Base-by-base conservation (phyloP, 2,888 invertebrate species). In the Sinhomidia bicolor region DNA sequence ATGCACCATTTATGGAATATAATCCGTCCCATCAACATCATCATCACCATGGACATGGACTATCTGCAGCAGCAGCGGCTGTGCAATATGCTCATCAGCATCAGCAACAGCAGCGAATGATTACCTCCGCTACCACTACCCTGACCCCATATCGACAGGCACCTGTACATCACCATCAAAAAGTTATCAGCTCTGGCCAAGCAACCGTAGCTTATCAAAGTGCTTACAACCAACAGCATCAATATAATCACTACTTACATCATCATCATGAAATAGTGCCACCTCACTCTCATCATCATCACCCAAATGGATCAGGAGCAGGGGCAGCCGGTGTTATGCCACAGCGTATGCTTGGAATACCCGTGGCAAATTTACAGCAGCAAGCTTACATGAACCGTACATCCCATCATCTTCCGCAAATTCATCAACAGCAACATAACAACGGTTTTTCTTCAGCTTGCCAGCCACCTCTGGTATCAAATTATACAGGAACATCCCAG, bases 151-250 rank as follows among this genome's bases (percentile, higher is more conserved):
- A 79, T 57, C 65, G 65, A 12, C 44, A 36, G 14, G 17, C 36
- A 0, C 54, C 79, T 62, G 32, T 44, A 26, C 65, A 23, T 23
- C 84, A 84, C 10, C 76, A 82, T 10, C 68, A 82, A 23, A 86
- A 86, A 23, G 74, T 86, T 32, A 54, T 86, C 9, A 86, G 60
- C 20, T 12, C 68, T 20, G 32, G 23, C 65, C 86, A 86, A 51
- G 80, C 86, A n/a, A 68, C 65, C 10, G 65, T 20, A 1, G 71
- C 54, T n/a, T 86, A 86, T 47, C 86, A 86, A 60, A 80, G 68
- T 68, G 74, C 74, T 1, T 86, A 85, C 62, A 76, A 85, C 14
- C 68, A 86, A 23, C 62, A 85, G n/a, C 85, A 85, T 26, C 86
- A 86, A 23, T 86, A 86, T 23, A 86, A 62, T 10, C 86, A 86